Base-by-base conservation (phyloP, 1,140 invertebrate species). In the Drosophila sproati region DNA sequence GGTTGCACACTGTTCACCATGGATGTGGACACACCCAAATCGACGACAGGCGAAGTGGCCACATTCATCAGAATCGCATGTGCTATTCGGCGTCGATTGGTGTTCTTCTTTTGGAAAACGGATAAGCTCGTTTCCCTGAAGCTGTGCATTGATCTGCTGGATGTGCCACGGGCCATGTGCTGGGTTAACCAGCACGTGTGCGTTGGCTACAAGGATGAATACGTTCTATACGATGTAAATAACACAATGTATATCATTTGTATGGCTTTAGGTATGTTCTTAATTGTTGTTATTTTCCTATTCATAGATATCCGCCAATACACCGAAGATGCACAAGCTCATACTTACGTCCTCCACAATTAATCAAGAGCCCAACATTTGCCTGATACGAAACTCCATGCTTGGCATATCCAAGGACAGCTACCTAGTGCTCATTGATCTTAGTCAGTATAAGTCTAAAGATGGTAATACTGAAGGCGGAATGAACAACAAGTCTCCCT, bases 31-130 rank as follows among this genome's bases (percentile, higher is more conserved):
- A 96, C 97, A 86, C 93, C 88, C 0, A 93, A 73, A 94, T 95
- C 45, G 0, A 91, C 95, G 20, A 96, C 95, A 37, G 96, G 97
- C 12, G 95, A 96, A 83, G 62, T 74, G 54, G 95, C 95, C 63
- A 95, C 95, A 4, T 94, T 96, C 10, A 95, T 98, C 3, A 94
- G 97, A 54, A 93, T 99, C 52, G 98, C 97, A 92, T 97, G 98
- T 20, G 97, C 95, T 37, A 97, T 98, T 0, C 97, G 96, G 92
- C 94, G 96, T 82, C 97, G 97, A 93, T 93, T 99, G 6, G 96
- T 98, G 87, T 93, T 99, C 3, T 99, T 96, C 93, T 97, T 96
- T 92, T 98, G 97, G 95, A 98, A 98, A 89, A 96, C 97, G 78
- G 94, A 96, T 90, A 94, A 95, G 71, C 98, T 99, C 92, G 94